Evolutionary conservation across 1,140 invertebrate species (phyloP), one percentile per base, ranked within the genome.

Genomic region (Coenobita brevimanus): DNA sequence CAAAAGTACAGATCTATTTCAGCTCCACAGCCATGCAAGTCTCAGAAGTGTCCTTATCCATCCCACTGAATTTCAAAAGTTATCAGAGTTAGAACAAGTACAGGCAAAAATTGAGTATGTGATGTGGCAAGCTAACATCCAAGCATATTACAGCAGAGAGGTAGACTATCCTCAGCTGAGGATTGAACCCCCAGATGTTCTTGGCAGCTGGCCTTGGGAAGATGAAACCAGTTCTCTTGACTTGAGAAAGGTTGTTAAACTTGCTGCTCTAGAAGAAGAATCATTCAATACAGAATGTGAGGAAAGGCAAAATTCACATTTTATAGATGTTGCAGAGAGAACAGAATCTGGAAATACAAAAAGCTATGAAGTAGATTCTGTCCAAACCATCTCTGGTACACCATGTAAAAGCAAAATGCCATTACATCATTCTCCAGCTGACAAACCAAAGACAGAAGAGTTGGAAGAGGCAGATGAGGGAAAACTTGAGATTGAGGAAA

Each of bases 201-300:
- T 88, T 3, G 87, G 80, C 21, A 41, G 30, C 8, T 88, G 87
- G 87, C 87, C 87, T 13, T 88, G 87, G 87, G 87, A 88, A 62
- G 46, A 82, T 50, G 80, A 79, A 13, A 38, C 21, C 21, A 88
- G 87, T 38, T 33, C 50, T 62, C 80, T 88, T 73, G 78, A 87
- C 46, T 21, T 64, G 30, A 64, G 33, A 2, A 30, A 71, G 30
- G 41, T 87, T 3, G n/a, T 87, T 24, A 87, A 73, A 13, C 15
- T 46, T 71, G 76, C 84, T 50, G 84, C 62, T n/a, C 33, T 87
- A 15, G 33, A 69, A 41, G 43, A 60, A 38, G 30, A 71, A 24
- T 33, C 27, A 38, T 33, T 71, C 67, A n/a, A n/a, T n/a, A n/a
- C n/a, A n/a, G n/a, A n/a, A n/a, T n/a, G n/a, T n/a, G 17, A 4